Conservation (phyloP, 2,888 invertebrate genomes). For the Piscicola geometra region DNA sequence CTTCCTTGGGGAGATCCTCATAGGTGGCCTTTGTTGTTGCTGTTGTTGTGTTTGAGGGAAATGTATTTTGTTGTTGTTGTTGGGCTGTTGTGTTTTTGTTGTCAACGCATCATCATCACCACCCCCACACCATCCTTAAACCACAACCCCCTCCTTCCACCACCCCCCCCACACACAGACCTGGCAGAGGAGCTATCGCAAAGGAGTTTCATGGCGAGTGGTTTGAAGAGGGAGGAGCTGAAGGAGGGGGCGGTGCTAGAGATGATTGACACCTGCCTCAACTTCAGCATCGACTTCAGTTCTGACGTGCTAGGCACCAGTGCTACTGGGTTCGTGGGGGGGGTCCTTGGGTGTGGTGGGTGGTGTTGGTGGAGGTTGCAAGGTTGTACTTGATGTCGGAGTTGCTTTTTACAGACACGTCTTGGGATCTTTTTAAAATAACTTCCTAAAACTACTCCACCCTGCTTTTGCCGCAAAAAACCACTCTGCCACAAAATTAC, state of each 20-base stretch:
- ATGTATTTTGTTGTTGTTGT: not conserved
- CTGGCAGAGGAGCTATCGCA: slow-evolving; percentile 17
- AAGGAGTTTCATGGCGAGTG: slow-evolving; percentile 17
- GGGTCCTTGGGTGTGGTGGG: not conserved
- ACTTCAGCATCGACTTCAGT: slow-evolving; percentile 24
- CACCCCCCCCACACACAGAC: slow-evolving; percentile 6
- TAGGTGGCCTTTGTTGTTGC: slow-evolving; percentile 24
- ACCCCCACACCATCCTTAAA: not conserved
- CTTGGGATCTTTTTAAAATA: too few relatives aligned
- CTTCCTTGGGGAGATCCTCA: slow-evolving; percentile 32
- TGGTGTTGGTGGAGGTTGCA: not conserved
- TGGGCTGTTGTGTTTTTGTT: too few relatives aligned
- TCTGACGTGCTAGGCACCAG: not conserved
- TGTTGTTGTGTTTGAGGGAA: not conserved
- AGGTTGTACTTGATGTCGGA: not conserved
- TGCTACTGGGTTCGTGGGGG: slow-evolving; percentile 5
- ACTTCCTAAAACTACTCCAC: too few relatives aligned
- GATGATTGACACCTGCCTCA: not conserved
- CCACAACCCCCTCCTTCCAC: not conserved
- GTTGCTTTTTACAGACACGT: too few relatives aligned
- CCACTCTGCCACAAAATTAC: too few relatives aligned
- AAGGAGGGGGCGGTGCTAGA: not conserved
- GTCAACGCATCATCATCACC: not conserved
- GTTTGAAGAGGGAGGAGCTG: slow-evolving; percentile 1
- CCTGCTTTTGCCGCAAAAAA: too few relatives aligned